Percentiles rank a stretch among this genome's conserved stretches.
Evolutionary conservation across 1,140 invertebrate species (phyloP).

Genomic region (Battus philenor): DNA sequence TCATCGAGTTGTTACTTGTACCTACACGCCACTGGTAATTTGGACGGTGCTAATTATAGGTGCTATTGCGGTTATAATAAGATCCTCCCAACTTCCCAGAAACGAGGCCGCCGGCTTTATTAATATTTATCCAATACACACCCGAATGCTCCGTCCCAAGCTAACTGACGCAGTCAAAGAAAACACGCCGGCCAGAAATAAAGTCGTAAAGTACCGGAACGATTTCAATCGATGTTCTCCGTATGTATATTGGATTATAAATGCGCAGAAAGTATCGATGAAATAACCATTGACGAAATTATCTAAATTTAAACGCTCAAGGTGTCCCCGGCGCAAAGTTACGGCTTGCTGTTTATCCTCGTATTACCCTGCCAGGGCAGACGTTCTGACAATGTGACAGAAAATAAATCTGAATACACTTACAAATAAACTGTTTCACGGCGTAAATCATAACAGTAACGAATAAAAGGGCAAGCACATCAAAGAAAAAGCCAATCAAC

Average conservation of each 20-base stretch:
- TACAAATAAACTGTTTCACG: too few relatives aligned
- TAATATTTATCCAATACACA: slow-evolving; percentile 75
- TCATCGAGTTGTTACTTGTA: slow-evolving; percentile 56
- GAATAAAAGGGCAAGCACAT: slow-evolving; percentile 1
- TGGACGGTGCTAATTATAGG: slow-evolving; percentile 73
- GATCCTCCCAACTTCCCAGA: slow-evolving; percentile 72
- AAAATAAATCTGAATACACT: too few relatives aligned
- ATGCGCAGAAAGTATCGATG: slow-evolving; percentile 55
- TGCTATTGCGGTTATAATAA: slow-evolving; percentile 76
- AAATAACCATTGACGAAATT: slow-evolving; percentile 15
- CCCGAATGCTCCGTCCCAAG: slow-evolving; percentile 58
- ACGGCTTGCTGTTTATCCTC: too few relatives aligned
- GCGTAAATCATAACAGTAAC: too few relatives aligned
- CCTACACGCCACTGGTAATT: slow-evolving; percentile 61
- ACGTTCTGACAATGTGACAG: too few relatives aligned
- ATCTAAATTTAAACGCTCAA: slow-evolving; percentile 10
- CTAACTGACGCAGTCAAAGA: slow-evolving; percentile 72
- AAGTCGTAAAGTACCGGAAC: slow-evolving; percentile 71
- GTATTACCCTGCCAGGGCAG: too few relatives aligned
- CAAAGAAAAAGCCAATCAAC: slow-evolving; percentile 31
- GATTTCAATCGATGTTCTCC: slow-evolving; percentile 68
- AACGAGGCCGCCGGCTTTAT: slow-evolving; percentile 72
- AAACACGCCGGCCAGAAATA: slow-evolving; percentile 70
- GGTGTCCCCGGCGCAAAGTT: not conserved
- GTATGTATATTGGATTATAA: slow-evolving; percentile 57